These are phyloP conservation scores for Tribolium madens DNA, from an alignment of 1,140 invertebrate genomes.

Conservation along the genomic window DNA sequence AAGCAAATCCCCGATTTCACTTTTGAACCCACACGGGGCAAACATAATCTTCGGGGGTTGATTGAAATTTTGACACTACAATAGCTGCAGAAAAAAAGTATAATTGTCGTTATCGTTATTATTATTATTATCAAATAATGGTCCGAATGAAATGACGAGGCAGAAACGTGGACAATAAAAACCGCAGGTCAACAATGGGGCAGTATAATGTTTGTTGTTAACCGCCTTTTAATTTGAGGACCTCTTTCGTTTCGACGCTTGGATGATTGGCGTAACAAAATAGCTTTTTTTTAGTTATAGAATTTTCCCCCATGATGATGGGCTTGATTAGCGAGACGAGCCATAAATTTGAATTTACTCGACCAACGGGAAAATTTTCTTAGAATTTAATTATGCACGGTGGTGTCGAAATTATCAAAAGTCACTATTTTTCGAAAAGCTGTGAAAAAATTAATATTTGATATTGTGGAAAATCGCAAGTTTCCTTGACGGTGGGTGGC, in stretches of 20 bases:
- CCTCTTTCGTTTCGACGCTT: conserved; percentile 21
- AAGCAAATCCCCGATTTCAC: conserved; percentile 45
- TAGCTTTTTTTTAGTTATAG: conserved; percentile 16
- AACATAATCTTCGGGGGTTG: conserved; percentile 5
- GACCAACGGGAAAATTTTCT: conserved; percentile 20
- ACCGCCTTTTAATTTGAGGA: conserved; percentile 38
- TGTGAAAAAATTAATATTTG: background rate
- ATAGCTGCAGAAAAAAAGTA: background rate
- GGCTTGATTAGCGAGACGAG: conserved; percentile 31
- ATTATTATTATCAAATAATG: conserved; percentile 30
- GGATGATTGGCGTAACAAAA: conserved; percentile 34
- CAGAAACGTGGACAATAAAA: conserved; percentile 30
- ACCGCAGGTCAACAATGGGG: conserved; percentile 35
- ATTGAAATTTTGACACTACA: conserved; percentile 4
- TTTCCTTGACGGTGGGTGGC: conserved; percentile 35
- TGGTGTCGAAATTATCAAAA: conserved; percentile 11
- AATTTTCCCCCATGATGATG: conserved; percentile 11
- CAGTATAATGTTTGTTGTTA: conserved; percentile 37
- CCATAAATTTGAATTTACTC: conserved; percentile 31
- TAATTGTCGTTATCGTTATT: conserved; percentile 18
- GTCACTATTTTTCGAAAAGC: background rate
- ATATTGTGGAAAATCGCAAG: conserved; percentile 36
- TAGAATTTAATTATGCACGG: conserved; percentile 10
- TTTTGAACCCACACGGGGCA: conserved; percentile 32
- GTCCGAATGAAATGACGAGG: conserved; percentile 9